These are phyloP conservation scores for Austrofundulus limnaeus DNA, from an alignment of 2,113 vertebrate species.

Conservation along the genomic window DNA sequence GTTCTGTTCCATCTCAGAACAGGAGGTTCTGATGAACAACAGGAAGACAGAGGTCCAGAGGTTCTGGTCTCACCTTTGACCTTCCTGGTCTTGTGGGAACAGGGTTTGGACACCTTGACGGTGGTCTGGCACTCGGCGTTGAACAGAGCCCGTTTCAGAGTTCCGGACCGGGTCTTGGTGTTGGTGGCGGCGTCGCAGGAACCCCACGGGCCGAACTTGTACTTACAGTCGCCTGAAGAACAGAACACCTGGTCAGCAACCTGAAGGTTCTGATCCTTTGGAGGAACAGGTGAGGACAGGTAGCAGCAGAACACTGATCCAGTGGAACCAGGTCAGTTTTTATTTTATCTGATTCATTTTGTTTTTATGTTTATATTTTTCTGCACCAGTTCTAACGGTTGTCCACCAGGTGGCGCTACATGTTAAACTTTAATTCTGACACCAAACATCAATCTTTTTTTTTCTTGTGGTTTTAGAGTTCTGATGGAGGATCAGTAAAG, in stretches of 20 bases:
- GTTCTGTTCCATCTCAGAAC: no score
- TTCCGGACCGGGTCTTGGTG: conserved; percentile 86
- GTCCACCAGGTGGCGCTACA: background rate
- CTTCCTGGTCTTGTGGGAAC: conserved; percentile 86
- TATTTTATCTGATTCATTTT: no score
- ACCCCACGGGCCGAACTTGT: conserved; percentile 92
- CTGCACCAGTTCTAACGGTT: background rate
- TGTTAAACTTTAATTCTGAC: no score
- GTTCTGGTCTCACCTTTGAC: conserved; percentile 81
- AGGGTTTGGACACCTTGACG: conserved; percentile 90
- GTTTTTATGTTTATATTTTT: no score
- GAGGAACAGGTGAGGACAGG: no score
- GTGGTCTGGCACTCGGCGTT: conserved; percentile 89
- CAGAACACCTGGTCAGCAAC: background rate
- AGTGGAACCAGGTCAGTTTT: no score
- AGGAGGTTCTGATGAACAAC: background rate
- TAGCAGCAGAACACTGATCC: no score
- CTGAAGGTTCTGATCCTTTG: background rate
- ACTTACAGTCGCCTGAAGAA: conserved; percentile 91
- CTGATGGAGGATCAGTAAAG: background rate
- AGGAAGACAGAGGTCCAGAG: no score
- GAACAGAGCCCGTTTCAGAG: conserved; percentile 90
- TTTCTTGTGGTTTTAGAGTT: no score
- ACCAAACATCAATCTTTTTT: no score
- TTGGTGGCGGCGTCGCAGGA: conserved; percentile 84